Evolutionary conservation across 2,888 invertebrate genomes (phyloP).

Genomic region (Taphrorychus bicolor): DNA sequence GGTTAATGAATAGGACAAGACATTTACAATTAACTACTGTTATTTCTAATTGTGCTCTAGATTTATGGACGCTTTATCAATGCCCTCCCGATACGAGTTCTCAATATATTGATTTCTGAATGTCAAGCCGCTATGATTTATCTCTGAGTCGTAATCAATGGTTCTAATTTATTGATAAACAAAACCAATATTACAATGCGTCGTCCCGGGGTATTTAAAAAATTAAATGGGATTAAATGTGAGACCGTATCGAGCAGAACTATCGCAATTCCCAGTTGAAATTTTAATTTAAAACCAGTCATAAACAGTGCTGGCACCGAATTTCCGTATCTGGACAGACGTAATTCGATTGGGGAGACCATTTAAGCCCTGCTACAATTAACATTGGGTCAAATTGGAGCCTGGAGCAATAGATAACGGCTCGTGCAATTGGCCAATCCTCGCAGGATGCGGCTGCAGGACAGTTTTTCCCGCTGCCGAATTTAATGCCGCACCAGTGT

Average conservation of each 20-base stretch:
- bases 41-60: conserved; percentile 20
- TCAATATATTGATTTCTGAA: background rate
- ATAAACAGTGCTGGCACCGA: conserved; percentile 33
- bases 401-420: conserved; percentile 49
- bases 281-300: conserved; percentile 34
- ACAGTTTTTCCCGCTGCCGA: conserved; percentile 26
- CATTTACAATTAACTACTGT: conserved; percentile 39
- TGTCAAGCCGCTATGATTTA: no score
- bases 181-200: background rate
- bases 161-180: background rate
- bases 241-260: background rate
- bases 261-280: conserved; percentile 31
- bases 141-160: no score
- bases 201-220: conserved; percentile 9
- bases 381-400: conserved; percentile 45
- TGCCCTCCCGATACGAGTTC: background rate
- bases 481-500: conserved; percentile 46
- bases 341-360: conserved; percentile 49
- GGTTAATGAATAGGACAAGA: conserved; percentile 29
- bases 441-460: conserved; percentile 46
- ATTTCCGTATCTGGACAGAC: conserved; percentile 46
- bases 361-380: conserved; percentile 48
- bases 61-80: conserved; percentile 30
- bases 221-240: conserved; percentile 18
- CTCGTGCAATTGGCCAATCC: conserved; percentile 46